These are phyloP conservation scores for Bergia puertoricense DNA, from an alignment of 92 coral and sea anemone species.

Conservation along the genomic window DNA sequence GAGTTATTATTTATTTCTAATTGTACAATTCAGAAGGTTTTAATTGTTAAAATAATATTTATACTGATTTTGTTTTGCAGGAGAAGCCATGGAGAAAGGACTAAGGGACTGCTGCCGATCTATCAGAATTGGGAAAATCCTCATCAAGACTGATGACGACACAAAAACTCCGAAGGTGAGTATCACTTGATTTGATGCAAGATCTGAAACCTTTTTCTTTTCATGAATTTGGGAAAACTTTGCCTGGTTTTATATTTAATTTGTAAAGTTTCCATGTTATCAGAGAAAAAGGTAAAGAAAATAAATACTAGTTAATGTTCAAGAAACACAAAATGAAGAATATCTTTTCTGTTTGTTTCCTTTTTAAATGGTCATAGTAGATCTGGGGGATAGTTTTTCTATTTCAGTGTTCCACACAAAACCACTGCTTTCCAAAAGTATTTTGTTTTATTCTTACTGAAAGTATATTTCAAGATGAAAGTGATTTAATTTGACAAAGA, in stretches of 20 bases:
- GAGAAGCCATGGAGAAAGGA: constrained; percentile 99
- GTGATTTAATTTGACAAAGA: too few relatives aligned
- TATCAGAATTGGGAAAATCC: constrained; percentile 95
- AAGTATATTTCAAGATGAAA: too few relatives aligned
- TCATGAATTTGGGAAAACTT: too few relatives aligned
- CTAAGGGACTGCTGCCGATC: constrained; percentile 96
- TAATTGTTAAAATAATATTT: background rate
- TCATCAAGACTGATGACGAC: constrained; percentile 80
- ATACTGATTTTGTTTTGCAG: constrained; percentile 38
- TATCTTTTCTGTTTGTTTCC: background rate
- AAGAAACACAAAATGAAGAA: background rate
- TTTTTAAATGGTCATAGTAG: too few relatives aligned
- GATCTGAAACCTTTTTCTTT: background rate
- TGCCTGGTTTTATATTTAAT: too few relatives aligned
- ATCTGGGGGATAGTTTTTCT: too few relatives aligned
- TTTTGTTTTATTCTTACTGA: too few relatives aligned
- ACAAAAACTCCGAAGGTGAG: constrained; percentile 76
- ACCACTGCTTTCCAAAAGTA: too few relatives aligned
- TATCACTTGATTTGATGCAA: background rate
- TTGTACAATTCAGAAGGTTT: background rate
- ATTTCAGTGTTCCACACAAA: too few relatives aligned
- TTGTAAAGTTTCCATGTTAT: too few relatives aligned
- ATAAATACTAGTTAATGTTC: too few relatives aligned
- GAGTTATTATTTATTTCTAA: constrained; percentile 28
- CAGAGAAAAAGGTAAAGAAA: too few relatives aligned